phyloP scores from a whole-genome alignment of 92 coral and sea anemone species.

The Parazoanthus darwini region DNA sequence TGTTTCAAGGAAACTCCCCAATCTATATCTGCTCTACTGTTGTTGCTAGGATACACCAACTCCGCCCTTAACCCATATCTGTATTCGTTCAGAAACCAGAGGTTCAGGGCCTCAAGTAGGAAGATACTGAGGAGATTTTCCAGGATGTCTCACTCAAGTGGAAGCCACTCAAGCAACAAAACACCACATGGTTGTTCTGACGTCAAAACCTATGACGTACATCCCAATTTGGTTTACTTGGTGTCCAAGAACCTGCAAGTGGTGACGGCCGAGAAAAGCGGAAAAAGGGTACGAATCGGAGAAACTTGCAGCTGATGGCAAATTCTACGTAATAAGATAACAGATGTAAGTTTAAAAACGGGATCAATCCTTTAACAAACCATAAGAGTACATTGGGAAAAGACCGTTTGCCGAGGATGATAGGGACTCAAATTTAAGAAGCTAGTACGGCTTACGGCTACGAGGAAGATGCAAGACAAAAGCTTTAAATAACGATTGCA shows the following conservation, averaged over 20 bases:
- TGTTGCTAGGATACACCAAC: constrained; percentile 61
- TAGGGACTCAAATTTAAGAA: too few species aligned
- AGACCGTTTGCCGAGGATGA: too few species aligned
- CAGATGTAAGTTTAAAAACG: too few species aligned
- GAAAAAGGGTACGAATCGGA: not conserved
- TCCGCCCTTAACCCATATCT: constrained; percentile 65
- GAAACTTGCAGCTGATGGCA: not conserved
- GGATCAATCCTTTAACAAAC: too few species aligned
- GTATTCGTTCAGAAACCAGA: constrained; percentile 55
- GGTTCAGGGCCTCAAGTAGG: constrained; percentile 48
- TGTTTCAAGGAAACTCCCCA: constrained; percentile 38
- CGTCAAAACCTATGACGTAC: constrained; percentile 16
- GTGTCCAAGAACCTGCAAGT: not conserved
- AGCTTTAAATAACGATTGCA: too few species aligned
- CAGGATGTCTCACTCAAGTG: not conserved
- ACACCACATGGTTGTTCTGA: not conserved
- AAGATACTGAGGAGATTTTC: constrained; percentile 28
- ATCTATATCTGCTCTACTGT: constrained; percentile 34
- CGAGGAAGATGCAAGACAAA: too few species aligned
- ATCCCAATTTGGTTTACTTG: not conserved
- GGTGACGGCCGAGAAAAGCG: not conserved
- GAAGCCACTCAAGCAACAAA: not conserved
- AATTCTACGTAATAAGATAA: too few species aligned
- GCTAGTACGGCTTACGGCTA: too few species aligned
- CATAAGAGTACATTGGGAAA: too few species aligned